These are phyloP conservation scores for Apeltes quadracus DNA, from an alignment of 2,113 vertebrate genomes.

Conservation along the genomic window DNA sequence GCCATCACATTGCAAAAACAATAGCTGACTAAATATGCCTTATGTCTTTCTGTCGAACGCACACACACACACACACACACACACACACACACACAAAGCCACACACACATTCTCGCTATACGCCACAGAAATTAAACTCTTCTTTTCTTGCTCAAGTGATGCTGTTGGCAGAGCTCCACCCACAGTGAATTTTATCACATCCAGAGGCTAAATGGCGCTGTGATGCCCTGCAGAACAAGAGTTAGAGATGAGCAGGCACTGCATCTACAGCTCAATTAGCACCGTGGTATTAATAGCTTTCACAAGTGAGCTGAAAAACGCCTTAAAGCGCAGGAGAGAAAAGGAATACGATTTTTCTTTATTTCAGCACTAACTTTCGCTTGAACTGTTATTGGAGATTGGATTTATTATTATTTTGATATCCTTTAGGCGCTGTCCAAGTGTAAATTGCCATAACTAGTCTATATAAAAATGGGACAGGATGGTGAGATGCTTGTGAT, in stretches of 20 bases:
- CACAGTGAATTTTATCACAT: slow-evolving; percentile 1
- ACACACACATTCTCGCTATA: background rate
- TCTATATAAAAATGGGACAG: slow-evolving; percentile 24
- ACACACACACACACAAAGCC: background rate
- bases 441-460: slow-evolving; percentile 41
- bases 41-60: background rate
- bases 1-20: slow-evolving; percentile 35
- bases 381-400: background rate
- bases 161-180: slow-evolving; percentile 10
- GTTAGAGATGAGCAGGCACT: slow-evolving; percentile 27
- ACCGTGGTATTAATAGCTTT: slow-evolving; percentile 69
- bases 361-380: background rate
- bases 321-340: slow-evolving; percentile 20
- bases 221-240: slow-evolving; percentile 19
- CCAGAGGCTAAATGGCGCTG: slow-evolving; percentile 11
- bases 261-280: slow-evolving; percentile 60
- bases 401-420: slow-evolving; percentile 18
- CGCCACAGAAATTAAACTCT: slow-evolving; percentile 15
- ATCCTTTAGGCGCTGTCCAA: slow-evolving; percentile 25
- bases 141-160: background rate
- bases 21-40: slow-evolving; percentile 12
- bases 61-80: background rate
- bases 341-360: background rate
- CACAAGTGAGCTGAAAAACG: slow-evolving; percentile 50
- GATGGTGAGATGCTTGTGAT: slow-evolving; percentile 29